phyloP scores from a whole-genome alignment of 2,888 invertebrate genomes.

The Zygogramma bicolorata region DNA sequence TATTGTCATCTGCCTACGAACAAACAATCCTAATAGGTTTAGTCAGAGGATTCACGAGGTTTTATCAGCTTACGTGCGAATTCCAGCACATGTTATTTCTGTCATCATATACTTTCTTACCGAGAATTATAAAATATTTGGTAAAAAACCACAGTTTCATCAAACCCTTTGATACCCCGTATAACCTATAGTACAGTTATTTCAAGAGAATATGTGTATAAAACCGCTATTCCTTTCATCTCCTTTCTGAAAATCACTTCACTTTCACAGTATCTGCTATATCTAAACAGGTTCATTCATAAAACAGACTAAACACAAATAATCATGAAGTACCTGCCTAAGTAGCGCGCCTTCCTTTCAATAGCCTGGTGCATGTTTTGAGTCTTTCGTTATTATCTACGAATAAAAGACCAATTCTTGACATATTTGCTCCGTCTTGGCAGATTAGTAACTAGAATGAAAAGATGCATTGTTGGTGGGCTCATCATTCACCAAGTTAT shows the following conservation, averaged over 20 bases:
- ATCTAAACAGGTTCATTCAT: slow-evolving; percentile 9
- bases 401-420: slow-evolving; percentile 10
- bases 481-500: neutral
- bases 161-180: neutral
- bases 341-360: neutral
- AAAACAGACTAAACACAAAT: slow-evolving; percentile 9
- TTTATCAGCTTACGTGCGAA: too few relatives aligned
- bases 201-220: neutral
- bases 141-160: neutral
- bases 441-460: neutral
- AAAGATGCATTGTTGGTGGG: neutral
- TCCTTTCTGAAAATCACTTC: neutral
- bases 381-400: slow-evolving; percentile 4
- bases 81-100: too few relatives aligned
- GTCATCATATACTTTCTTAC: too few relatives aligned
- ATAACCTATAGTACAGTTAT: neutral
- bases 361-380: slow-evolving; percentile 13
- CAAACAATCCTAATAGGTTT: too few relatives aligned
- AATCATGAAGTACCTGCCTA: slow-evolving; percentile 10
- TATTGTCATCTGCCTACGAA: too few relatives aligned
- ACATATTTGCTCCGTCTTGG: neutral
- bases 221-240: neutral
- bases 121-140: too few relatives aligned
- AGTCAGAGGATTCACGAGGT: too few relatives aligned
- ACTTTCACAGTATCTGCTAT: neutral